A percentile compares a stretch with the other conserved stretches of the same genome.
Conservation (phyloP, 2,797 vertebrate genomes). For the Cottoperca gobio region DNA sequence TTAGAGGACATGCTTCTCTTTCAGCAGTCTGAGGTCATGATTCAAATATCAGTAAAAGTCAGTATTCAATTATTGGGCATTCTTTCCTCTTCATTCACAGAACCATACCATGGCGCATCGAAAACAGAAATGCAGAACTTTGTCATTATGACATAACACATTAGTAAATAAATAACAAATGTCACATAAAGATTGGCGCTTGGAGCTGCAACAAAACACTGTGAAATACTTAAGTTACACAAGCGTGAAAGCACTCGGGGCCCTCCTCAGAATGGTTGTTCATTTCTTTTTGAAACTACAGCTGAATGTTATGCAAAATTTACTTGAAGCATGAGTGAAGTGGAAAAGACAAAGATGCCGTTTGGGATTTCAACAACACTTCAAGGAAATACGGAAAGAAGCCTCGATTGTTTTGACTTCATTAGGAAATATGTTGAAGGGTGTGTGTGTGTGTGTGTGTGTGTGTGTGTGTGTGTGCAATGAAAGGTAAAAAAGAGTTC, state of each 20-base stretch:
- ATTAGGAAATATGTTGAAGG: neutral
- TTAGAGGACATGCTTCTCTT: neutral
- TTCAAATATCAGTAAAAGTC: no score
- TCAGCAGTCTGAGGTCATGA: no score
- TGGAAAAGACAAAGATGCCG: neutral
- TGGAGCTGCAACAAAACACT: neutral
- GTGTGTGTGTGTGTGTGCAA: no score
- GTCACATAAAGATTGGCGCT: constrained; percentile 5
- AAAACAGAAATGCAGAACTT: neutral
- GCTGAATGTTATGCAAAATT: neutral
- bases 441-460: no score
- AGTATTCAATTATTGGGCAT: neutral
- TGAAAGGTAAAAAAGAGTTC: neutral
- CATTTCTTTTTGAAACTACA: neutral
- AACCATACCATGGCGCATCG: no score
- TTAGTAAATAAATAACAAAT: neutral
- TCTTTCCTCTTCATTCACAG: neutral
- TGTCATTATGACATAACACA: constrained; percentile 12
- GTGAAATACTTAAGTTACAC: neutral
- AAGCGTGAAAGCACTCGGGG: neutral
- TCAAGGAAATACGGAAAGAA: neutral
- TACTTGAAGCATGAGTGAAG: neutral
- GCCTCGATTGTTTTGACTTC: neutral
- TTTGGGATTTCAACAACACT: neutral
- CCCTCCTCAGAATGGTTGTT: neutral